Conservation (phyloP, 1,140 invertebrate genomes). For the Papilio xuthus region DNA sequence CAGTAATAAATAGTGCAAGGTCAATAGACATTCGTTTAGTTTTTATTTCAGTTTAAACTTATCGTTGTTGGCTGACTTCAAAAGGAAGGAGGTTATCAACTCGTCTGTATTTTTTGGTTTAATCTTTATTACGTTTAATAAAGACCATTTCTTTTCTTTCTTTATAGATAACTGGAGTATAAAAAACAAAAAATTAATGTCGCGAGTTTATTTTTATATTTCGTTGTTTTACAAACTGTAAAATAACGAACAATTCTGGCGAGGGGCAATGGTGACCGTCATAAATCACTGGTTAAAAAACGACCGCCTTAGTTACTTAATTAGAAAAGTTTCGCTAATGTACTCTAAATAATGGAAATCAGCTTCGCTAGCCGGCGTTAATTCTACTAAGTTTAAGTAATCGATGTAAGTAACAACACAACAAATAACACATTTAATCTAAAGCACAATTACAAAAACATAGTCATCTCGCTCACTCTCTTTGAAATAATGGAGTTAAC, state of each 20-base stretch:
- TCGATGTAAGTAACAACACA: background rate
- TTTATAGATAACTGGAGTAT: too few species aligned
- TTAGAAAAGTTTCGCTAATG: constrained; percentile 26
- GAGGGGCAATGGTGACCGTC: background rate
- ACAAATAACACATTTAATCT: background rate
- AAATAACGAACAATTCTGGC: background rate
- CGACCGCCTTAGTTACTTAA: constrained; percentile 16
- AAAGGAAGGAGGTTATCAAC: too few species aligned
- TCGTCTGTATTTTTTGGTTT: too few species aligned
- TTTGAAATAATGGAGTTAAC: too few species aligned
- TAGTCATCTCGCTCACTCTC: too few species aligned
- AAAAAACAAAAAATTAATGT: background rate
- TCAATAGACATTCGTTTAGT: too few species aligned
- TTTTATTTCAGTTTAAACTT: too few species aligned
- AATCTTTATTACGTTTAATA: too few species aligned
- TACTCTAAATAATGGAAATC: constrained; percentile 21
- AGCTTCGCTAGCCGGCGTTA: background rate
- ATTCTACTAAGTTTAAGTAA: constrained; percentile 19
- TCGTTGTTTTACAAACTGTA: background rate
- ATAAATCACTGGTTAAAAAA: constrained; percentile 22
- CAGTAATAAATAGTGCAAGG: too few species aligned
- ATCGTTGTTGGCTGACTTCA: too few species aligned
- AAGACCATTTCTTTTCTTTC: too few species aligned
- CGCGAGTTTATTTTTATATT: background rate
- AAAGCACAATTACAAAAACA: too few species aligned